These are phyloP conservation scores for Gonatopus flavifemur DNA, from an alignment of 1,140 invertebrate species.

Conservation along the genomic window DNA sequence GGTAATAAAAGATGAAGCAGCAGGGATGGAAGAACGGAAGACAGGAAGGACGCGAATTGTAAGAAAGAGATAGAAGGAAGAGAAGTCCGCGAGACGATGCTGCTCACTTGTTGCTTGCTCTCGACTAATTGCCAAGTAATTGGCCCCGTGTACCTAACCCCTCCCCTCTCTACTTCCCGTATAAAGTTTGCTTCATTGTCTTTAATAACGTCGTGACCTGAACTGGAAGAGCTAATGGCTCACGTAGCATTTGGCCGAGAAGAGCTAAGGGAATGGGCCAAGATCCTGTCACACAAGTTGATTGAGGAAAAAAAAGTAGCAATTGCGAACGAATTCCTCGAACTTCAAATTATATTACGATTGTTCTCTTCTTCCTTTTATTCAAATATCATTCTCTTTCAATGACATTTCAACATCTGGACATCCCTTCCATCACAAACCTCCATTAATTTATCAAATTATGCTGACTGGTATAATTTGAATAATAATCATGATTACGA, in stretches of 20 bases:
- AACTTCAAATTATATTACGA: too few species aligned
- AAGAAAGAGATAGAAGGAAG: conserved; percentile 6
- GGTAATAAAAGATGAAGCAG: background rate
- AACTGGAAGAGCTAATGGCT: conserved; percentile 54
- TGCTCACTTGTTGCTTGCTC: conserved; percentile 58
- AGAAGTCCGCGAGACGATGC: conserved; percentile 45
- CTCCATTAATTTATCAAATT: too few species aligned
- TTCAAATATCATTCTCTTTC: too few species aligned
- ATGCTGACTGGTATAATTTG: too few species aligned
- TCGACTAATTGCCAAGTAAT: conserved; percentile 60
- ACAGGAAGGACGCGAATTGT: conserved; percentile 17
- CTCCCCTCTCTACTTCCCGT: conserved; percentile 34
- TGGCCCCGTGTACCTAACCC: conserved; percentile 40
- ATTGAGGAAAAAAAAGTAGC: too few species aligned
- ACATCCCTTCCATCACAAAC: too few species aligned
- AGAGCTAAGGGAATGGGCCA: too few species aligned
- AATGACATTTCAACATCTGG: too few species aligned
- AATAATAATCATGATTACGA: too few species aligned
- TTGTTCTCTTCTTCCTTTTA: too few species aligned
- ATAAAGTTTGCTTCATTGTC: conserved; percentile 60
- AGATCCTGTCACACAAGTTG: too few species aligned
- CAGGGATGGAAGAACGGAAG: background rate
- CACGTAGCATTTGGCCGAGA: conserved; percentile 39
- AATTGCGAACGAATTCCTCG: too few species aligned
- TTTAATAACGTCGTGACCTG: conserved; percentile 58